Percentiles rank a stretch among this genome's conserved stretches.
Conservation (phyloP, 2,888 invertebrate genomes). For the Amblyjoppa proteus region DNA sequence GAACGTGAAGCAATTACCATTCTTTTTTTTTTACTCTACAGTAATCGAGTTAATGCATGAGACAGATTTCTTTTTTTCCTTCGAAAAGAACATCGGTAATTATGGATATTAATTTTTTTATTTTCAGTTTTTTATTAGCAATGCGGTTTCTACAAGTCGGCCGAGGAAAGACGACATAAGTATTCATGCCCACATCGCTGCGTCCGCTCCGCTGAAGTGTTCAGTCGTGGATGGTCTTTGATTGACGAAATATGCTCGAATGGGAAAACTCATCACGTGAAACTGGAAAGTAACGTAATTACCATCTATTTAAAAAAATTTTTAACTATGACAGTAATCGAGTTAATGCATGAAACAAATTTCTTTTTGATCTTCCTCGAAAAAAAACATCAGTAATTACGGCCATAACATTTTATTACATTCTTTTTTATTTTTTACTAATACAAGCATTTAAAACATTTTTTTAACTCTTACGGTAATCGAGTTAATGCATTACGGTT, state of each 20-base stretch:
- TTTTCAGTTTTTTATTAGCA: neutral
- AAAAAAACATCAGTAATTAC: too few species aligned
- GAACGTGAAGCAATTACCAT: conserved; percentile 43
- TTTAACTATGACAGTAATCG: conserved; percentile 30
- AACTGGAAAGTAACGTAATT: too few species aligned
- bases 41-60: conserved; percentile 28
- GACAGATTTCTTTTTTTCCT: neutral
- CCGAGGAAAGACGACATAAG: neutral
- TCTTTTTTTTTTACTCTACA: conserved; percentile 36
- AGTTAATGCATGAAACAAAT: conserved; percentile 13
- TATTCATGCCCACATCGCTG: neutral
- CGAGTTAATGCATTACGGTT: too few species aligned
- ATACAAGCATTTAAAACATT: too few species aligned
- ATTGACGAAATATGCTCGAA: conserved; percentile 32
- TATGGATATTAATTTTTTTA: too few species aligned
- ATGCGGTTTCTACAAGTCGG: neutral
- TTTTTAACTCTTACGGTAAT: too few species aligned
- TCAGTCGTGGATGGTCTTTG: conserved; percentile 22
- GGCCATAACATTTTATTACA: too few species aligned
- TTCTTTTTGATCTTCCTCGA: neutral
- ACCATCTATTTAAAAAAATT: conserved; percentile 42
- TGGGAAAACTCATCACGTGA: too few species aligned
- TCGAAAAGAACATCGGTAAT: neutral
- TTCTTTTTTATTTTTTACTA: too few species aligned
- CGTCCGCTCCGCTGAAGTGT: neutral